Evolutionary conservation across 2,888 invertebrate species (phyloP).

Genomic region (Zele albiditarsus): DNA sequence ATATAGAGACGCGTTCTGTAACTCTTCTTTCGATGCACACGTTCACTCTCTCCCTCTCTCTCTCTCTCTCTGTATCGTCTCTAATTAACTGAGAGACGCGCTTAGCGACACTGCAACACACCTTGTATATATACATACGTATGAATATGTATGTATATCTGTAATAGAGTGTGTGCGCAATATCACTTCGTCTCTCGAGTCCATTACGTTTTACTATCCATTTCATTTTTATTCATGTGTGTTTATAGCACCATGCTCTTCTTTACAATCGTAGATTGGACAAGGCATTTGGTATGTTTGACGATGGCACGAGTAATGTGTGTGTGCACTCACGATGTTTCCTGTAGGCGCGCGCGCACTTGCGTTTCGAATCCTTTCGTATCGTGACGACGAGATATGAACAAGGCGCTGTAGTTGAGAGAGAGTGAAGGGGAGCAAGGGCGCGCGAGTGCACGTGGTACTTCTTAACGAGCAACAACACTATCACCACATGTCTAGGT

Average conservation of each 20-base stretch:
- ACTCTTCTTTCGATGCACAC: slow-evolving; percentile 48
- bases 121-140: slow-evolving; percentile 13
- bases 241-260: not conserved
- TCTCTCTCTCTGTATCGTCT: slow-evolving; percentile 55
- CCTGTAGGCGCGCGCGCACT: slow-evolving; percentile 32
- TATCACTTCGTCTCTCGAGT: slow-evolving; percentile 32
- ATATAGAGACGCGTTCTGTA: slow-evolving; percentile 47
- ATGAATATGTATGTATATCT: not conserved
- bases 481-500: not conserved
- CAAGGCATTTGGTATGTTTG: slow-evolving; percentile 39
- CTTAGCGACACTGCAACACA: slow-evolving; percentile 50
- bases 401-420: not conserved
- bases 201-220: slow-evolving; percentile 48
- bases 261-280: slow-evolving; percentile 51
- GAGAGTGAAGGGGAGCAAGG: slow-evolving; percentile 26
- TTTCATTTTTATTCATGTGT: slow-evolving; percentile 30
- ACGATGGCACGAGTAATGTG: slow-evolving; percentile 17
- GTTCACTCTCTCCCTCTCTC: not conserved
- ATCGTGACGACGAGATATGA: slow-evolving; percentile 42
- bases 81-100: slow-evolving; percentile 63
- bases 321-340: slow-evolving; percentile 24
- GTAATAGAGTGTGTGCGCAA: slow-evolving; percentile 25
- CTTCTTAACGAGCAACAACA: slow-evolving; percentile 32
- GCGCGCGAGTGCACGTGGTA: slow-evolving; percentile 44
- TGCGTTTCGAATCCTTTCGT: slow-evolving; percentile 37